Percentiles rank a stretch among this genome's conserved stretches.
Conservation (phyloP, 2,888 invertebrate species). For the Acrobasis suavella region DNA sequence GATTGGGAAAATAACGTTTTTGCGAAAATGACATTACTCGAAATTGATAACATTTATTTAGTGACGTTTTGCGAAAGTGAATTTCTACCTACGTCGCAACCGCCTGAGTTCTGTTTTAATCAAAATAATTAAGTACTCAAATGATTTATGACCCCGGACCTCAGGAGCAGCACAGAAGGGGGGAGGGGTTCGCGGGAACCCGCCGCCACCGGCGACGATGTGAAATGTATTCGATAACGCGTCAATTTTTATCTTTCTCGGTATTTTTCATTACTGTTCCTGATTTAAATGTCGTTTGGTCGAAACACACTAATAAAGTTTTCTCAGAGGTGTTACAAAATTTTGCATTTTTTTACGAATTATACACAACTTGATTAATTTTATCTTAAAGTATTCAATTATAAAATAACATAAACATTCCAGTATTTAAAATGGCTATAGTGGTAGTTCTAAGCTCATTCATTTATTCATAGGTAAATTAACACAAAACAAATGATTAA, state of each 20-base stretch:
- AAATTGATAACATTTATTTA: too few relatives aligned
- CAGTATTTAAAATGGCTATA: too few relatives aligned
- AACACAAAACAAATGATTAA: too few relatives aligned
- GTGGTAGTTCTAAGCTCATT: too few relatives aligned
- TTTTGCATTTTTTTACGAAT: background rate
- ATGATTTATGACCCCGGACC: constrained; percentile 58
- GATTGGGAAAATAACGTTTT: too few relatives aligned
- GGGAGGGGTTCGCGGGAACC: constrained; percentile 30
- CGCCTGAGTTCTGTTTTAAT: constrained; percentile 55
- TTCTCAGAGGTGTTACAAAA: constrained; percentile 27
- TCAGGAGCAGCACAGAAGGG: constrained; percentile 40
- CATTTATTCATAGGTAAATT: too few relatives aligned
- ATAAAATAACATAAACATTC: too few relatives aligned
- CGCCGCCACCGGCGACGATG: constrained; percentile 40
- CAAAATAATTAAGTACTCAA: constrained; percentile 71
- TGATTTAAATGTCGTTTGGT: constrained; percentile 19
- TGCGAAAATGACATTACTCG: too few relatives aligned
- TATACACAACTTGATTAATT: background rate
- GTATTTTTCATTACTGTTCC: constrained; percentile 29
- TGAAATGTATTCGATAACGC: constrained; percentile 37
- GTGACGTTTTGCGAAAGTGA: too few relatives aligned
- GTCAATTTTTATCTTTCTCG: constrained; percentile 42
- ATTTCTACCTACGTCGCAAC: too few relatives aligned
- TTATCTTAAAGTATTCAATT: too few relatives aligned
- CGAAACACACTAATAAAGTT: constrained; percentile 4